Evolutionary conservation across 2,113 vertebrate genomes (phyloP), one percentile per base, ranked within the genome.

Genomic region (Antennarius striatus): DNA sequence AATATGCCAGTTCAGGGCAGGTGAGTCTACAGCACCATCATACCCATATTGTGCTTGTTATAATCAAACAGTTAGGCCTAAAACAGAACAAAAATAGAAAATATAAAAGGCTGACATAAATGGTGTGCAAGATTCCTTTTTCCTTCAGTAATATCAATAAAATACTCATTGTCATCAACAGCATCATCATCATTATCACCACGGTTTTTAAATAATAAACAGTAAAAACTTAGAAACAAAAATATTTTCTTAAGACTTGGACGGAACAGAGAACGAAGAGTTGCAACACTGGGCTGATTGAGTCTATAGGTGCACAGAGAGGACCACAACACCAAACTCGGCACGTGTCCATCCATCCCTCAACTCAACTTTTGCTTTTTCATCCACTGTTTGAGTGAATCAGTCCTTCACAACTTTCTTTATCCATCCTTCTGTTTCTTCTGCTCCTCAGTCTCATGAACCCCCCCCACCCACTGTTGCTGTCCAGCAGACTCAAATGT

Each of bases 271-370:
- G 89, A 94, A 93, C 92, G 94, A 92, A 92, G 93, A 94, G 92
- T 91, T 93, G 94, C 94, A 95, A 89, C 93, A 93, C 92, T 90
- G 93, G 93, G 92, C 93, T 90, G 87, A 87, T 82, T 86, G 92
- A 95, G 94, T 95, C 94, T 94, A 87, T 91, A 92, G 94, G 93
- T 93, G 93, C 94, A 94, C 94, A 93, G 92, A 93, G 92, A 92
- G 91, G 90, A 95, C 91, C 90, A 93, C 82, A 91, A 88, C 87
- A 86, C 82, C 84, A 67, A 87, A 89, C 75, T 88, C 90, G 72
- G 86, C 73, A 84, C 79, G 81, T 58, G 84, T 91, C 67, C 64
- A 12, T 74, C 17, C 49, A 48, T 80, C 46, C 69, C 43, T 73
- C 45, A 51, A 45, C 67, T 75, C 62, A 40, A 71, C 65, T 48